A percentile compares a stretch with the other conserved stretches of the same genome.
Conservation (phyloP, 1,140 invertebrate genomes). For the Tribolium castaneum region DNA sequence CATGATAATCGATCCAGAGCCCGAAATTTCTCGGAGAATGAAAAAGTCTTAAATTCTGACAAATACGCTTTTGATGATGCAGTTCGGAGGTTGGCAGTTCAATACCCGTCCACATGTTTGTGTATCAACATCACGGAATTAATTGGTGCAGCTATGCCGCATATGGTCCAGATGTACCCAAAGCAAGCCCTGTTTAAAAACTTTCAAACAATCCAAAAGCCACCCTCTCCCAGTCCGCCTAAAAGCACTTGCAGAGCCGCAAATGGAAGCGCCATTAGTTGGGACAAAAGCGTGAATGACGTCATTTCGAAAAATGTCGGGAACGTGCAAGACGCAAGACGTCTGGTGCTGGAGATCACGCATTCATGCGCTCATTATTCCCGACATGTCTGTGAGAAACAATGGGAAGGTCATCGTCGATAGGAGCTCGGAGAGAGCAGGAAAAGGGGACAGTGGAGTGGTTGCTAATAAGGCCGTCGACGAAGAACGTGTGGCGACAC, state of each 20-base stretch:
- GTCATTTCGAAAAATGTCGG: slow-evolving; percentile 8
- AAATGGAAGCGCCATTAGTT: slow-evolving; percentile 14
- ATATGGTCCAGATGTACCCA: slow-evolving; percentile 24
- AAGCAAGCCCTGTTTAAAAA: background rate
- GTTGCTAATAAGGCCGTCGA: slow-evolving; percentile 38
- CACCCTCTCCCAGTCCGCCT: background rate
- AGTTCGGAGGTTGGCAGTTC: slow-evolving; percentile 40
- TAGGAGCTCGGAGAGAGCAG: slow-evolving; percentile 28
- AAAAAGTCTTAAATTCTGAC: background rate
- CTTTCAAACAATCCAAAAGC: background rate
- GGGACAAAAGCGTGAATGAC: background rate
- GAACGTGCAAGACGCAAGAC: background rate
- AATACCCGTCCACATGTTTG: slow-evolving; percentile 35
- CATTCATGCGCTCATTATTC: slow-evolving; percentile 41
- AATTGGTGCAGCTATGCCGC: slow-evolving; percentile 36
- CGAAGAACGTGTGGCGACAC: slow-evolving; percentile 32
- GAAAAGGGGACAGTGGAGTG: slow-evolving; percentile 37
- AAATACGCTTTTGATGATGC: slow-evolving; percentile 18
- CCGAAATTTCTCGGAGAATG: background rate
- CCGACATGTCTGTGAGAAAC: slow-evolving; percentile 39
- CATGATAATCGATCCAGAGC: background rate
- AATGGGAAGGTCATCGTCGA: slow-evolving; percentile 41
- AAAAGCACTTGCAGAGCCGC: background rate
- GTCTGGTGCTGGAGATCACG: background rate
- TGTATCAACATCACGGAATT: slow-evolving; percentile 42